Conservation (phyloP, 2,113 vertebrate genomes). For the Neogobius melanostomus region DNA sequence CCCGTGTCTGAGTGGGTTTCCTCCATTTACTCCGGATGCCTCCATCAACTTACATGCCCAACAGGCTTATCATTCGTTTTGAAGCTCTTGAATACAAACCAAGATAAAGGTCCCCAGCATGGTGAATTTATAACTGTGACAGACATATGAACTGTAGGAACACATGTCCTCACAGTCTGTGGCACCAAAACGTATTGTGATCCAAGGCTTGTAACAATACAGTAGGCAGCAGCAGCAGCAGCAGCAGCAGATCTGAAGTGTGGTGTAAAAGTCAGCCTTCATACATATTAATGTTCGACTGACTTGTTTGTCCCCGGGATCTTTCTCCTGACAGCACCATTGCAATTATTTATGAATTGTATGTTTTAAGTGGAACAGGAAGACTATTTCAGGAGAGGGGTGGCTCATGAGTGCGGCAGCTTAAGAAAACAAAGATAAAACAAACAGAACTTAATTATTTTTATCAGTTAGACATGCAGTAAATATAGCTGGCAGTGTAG, state of each 20-base stretch:
- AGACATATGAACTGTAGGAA: not conserved
- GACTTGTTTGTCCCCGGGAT: conserved; percentile 44
- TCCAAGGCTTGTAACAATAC: conserved; percentile 10
- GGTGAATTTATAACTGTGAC: not conserved
- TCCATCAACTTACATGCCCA: too few relatives aligned
- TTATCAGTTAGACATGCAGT: conserved; percentile 37
- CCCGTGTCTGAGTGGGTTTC: too few relatives aligned
- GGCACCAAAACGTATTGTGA: not conserved
- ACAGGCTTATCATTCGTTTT: too few relatives aligned
- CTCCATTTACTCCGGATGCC: too few relatives aligned
- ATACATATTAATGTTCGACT: conserved; percentile 34
- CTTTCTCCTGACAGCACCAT: conserved; percentile 52
- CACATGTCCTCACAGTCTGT: not conserved
- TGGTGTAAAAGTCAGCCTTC: conserved; percentile 9
- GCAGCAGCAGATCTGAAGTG: not conserved
- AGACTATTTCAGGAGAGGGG: conserved; percentile 54
- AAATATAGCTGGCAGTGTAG: conserved; percentile 39
- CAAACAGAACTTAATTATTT: conserved; percentile 50
- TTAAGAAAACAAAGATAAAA: conserved; percentile 58
- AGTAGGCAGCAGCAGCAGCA: not conserved
- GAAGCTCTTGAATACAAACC: too few relatives aligned
- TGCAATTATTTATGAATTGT: conserved; percentile 56
- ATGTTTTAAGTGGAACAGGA: conserved; percentile 59
- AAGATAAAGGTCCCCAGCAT: too few relatives aligned
- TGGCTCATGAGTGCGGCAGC: conserved; percentile 38